Percentiles rank a stretch among this genome's conserved stretches.
These are phyloP conservation scores for Hystrix brachyura DNA, from an alignment of 2,113 vertebrate species.

Conservation along the genomic window DNA sequence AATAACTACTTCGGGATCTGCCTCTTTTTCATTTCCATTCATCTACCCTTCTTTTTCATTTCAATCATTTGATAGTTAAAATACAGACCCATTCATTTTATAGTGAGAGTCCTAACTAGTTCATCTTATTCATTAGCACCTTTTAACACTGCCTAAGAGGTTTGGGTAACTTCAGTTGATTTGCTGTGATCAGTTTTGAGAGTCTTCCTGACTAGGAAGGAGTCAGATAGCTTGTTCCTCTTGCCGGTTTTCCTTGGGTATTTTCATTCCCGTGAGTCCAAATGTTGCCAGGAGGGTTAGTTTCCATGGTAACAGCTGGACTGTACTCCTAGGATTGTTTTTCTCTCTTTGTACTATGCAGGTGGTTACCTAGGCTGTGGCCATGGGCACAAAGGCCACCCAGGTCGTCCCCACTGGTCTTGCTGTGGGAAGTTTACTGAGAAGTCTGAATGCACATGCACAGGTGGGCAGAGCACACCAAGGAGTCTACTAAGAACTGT, in stretches of 20 bases:
- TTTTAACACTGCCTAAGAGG: neutral
- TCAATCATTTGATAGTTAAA: neutral
- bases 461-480: constrained; percentile 64
- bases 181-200: neutral
- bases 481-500: constrained; percentile 91
- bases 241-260: fast-evolving
- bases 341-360: constrained; percentile 74
- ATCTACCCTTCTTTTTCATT: neutral
- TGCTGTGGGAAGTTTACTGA: constrained; percentile 94
- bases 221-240: neutral
- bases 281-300: neutral
- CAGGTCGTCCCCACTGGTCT: constrained; percentile 95
- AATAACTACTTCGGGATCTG: neutral
- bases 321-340: neutral
- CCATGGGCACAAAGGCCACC: constrained; percentile 95
- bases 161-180: neutral
- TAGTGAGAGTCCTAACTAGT: neutral
- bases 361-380: constrained; percentile 98
- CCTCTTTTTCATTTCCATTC: neutral
- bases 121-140: neutral
- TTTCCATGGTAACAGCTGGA: neutral
- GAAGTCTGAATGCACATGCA: constrained; percentile 89
- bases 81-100: neutral
- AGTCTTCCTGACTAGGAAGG: neutral
- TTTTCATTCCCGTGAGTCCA: neutral